Conservation (phyloP, 2,797 vertebrate genomes). For the Hydrolagus colliei region DNA sequence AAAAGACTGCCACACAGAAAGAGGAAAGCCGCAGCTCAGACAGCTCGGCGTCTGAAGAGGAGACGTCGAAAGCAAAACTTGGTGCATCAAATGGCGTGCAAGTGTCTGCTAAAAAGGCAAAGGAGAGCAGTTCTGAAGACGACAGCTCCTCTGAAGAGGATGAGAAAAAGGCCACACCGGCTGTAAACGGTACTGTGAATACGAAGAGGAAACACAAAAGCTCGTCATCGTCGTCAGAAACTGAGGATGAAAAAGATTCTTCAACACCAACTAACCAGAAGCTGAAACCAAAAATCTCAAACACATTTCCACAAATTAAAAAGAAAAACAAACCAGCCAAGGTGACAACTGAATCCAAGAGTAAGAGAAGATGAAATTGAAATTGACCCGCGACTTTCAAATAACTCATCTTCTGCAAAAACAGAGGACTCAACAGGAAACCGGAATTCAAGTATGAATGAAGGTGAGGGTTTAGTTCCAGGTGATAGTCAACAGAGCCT, state of each 20-base stretch:
- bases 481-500: too few species aligned
- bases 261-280: conserved; percentile 73
- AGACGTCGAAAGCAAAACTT: conserved; percentile 34
- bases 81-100: conserved; percentile 35
- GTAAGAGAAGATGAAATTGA: conserved; percentile 74
- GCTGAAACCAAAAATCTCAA: conserved; percentile 65
- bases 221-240: conserved; percentile 38
- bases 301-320: conserved; percentile 85
- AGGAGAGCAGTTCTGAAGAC: conserved; percentile 49
- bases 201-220: conserved; percentile 52
- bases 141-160: conserved; percentile 38
- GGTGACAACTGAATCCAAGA: conserved; percentile 39
- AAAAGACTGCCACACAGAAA: conserved; percentile 28
- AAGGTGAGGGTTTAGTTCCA: too few species aligned
- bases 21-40: conserved; percentile 44
- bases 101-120: conserved; percentile 36
- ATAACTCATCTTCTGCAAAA: conserved; percentile 91
- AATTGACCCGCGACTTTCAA: conserved; percentile 73
- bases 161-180: conserved; percentile 46
- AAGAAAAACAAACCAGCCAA: conserved; percentile 34
- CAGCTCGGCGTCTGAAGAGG: conserved; percentile 56
- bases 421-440: too few species aligned
- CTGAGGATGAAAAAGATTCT: conserved; percentile 33
- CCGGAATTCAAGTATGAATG: too few species aligned
- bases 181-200: conserved; percentile 40